A percentile compares a stretch with the other conserved stretches of the same genome.
These are phyloP conservation scores for Mormyrus hasselquistii DNA, from an alignment of 2,797 vertebrate species.

Conservation along the genomic window DNA sequence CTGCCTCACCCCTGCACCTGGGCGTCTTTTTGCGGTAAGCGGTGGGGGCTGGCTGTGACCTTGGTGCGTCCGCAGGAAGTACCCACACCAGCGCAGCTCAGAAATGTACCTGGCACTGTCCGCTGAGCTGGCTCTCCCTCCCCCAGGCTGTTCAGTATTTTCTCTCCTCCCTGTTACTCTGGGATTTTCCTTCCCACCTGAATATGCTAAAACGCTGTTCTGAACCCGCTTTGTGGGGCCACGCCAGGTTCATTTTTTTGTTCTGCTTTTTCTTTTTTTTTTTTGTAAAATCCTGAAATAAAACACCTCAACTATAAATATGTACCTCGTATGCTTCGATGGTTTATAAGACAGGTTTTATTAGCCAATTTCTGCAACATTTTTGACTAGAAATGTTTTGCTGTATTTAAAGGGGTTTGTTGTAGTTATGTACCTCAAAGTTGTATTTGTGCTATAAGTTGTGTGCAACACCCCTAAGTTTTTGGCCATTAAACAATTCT, in stretches of 20 bases:
- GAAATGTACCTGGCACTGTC: background rate
- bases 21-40: background rate
- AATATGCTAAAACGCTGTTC: background rate
- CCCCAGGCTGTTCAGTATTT: background rate
- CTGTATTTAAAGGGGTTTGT: background rate
- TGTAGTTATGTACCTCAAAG: background rate
- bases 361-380: background rate
- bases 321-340: background rate
- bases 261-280: background rate
- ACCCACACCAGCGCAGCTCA: background rate
- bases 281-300: background rate
- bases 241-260: background rate
- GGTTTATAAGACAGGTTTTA: background rate
- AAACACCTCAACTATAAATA: background rate
- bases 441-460: background rate
- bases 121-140: background rate
- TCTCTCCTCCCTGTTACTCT: background rate
- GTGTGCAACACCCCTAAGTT: background rate
- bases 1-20: background rate
- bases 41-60: background rate
- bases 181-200: background rate
- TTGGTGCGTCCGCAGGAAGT: background rate
- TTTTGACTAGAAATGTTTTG: background rate
- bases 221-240: background rate
- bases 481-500: background rate